phyloP scores from a whole-genome alignment of 2,888 invertebrate species.

The Calliopum simillimum region DNA sequence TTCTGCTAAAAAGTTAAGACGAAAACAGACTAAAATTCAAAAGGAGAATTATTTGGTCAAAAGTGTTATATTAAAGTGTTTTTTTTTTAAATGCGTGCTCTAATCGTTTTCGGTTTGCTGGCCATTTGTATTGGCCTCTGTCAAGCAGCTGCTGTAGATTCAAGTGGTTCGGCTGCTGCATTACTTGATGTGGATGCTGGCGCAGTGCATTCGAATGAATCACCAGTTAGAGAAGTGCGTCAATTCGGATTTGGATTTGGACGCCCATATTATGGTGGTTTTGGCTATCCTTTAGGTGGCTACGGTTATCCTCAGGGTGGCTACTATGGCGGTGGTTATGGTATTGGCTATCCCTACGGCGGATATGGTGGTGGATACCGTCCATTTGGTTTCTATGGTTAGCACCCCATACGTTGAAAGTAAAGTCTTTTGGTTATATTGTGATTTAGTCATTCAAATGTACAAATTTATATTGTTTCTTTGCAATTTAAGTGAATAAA shows the following conservation, averaged over 20 bases:
- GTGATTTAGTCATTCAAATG: too few relatives aligned
- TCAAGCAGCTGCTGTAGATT: not conserved
- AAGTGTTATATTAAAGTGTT: not conserved
- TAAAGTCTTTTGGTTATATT: too few relatives aligned
- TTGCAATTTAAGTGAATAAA: too few relatives aligned
- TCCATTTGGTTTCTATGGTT: conserved; percentile 27
- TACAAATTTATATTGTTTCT: too few relatives aligned
- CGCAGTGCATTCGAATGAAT: conserved; percentile 3
- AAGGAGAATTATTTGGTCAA: not conserved
- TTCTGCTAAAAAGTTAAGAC: not conserved
- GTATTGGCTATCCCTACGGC: conserved; percentile 27
- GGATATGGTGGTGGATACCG: conserved; percentile 28
- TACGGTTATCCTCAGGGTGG: conserved; percentile 24
- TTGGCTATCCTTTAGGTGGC: conserved; percentile 15
- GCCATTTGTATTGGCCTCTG: not conserved
- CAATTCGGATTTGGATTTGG: conserved; percentile 31
- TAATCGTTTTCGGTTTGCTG: conserved; percentile 13
- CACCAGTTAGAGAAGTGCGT: conserved; percentile 25
- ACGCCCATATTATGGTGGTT: conserved; percentile 4
- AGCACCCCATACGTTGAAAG: conserved; percentile 1
- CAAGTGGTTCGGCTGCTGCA: not conserved
- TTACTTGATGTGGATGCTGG: conserved; percentile 36
- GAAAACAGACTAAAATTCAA: not conserved
- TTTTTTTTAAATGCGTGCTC: conserved; percentile 25
- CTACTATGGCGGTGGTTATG: conserved; percentile 26